A percentile compares a stretch with the other conserved stretches of the same genome.
phyloP scores from a whole-genome alignment of 2,888 invertebrate species.

The Tetramorium bicarinatum region DNA sequence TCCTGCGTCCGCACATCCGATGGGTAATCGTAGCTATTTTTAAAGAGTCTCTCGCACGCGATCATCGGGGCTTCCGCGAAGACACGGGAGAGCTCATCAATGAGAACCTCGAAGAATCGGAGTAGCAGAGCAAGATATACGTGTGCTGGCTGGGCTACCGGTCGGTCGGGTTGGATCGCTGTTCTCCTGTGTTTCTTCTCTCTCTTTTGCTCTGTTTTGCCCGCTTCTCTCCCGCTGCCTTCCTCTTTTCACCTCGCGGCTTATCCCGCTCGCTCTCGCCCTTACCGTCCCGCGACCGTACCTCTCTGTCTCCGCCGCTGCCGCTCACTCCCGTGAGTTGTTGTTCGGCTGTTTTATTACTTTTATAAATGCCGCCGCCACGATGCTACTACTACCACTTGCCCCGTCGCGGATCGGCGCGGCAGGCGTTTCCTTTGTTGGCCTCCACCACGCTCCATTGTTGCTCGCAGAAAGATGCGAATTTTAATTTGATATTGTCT shows the following conservation, averaged over 20 bases:
- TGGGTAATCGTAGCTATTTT: constrained; percentile 45
- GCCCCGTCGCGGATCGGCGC: constrained; percentile 54
- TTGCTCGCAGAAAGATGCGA: constrained; percentile 80
- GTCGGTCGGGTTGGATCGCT: constrained; percentile 85
- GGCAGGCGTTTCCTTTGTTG: constrained; percentile 82
- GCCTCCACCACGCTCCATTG: constrained; percentile 77
- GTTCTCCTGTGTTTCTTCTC: constrained; percentile 81
- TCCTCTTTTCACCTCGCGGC: constrained; percentile 73
- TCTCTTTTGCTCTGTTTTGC: constrained; percentile 76
- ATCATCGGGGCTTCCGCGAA: constrained; percentile 14
- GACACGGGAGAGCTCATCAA: constrained; percentile 70
- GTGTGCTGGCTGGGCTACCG: constrained; percentile 83
- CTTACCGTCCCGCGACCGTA: constrained; percentile 63
- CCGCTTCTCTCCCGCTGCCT: constrained; percentile 69
- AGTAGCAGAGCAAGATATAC: constrained; percentile 83
- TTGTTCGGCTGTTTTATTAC: constrained; percentile 83
- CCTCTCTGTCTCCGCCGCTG: constrained; percentile 62
- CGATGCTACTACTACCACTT: constrained; percentile 56
- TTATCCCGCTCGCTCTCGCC: constrained; percentile 69
- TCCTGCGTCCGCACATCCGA: background rate
- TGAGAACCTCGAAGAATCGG: constrained; percentile 84
- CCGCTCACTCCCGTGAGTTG: constrained; percentile 77
- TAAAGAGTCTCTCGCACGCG: constrained; percentile 23
- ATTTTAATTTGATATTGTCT: constrained; percentile 83
- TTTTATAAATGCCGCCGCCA: constrained; percentile 81